Evolutionary conservation across 92 coral and sea anemone genomes (phyloP).

Genomic region (Ricordea florida): DNA sequence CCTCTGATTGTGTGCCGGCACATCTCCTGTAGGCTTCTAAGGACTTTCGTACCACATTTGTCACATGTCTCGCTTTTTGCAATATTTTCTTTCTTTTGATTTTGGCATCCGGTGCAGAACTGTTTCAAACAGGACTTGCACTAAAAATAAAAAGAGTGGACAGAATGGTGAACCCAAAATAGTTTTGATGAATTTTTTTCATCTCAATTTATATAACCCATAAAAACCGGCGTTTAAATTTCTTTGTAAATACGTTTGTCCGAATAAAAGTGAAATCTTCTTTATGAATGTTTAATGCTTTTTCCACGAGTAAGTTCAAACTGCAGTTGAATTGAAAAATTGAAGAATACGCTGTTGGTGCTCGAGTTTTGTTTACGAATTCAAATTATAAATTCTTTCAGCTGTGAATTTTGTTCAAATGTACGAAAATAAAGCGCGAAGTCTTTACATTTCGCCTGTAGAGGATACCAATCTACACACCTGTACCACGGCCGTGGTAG

Average conservation of each 20-base stretch:
- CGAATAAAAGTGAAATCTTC: no score
- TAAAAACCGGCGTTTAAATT: no score
- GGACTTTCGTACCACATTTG: constrained; percentile 65
- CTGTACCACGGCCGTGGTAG: constrained; percentile 57
- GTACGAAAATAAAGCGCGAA: neutral
- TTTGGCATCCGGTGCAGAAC: constrained; percentile 71
- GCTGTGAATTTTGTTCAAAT: neutral
- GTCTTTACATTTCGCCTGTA: neutral
- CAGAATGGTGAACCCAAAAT: no score
- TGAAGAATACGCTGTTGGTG: no score
- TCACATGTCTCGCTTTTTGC: constrained; percentile 55
- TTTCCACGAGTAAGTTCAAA: no score
- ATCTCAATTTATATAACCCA: no score
- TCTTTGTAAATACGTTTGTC: no score
- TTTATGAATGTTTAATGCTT: no score
- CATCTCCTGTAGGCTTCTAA: constrained; percentile 72
- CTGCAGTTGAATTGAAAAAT: no score
- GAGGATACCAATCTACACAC: constrained; percentile 4
- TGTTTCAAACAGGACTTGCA: constrained; percentile 68
- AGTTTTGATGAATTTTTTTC: no score
- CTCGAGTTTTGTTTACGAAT: no score
- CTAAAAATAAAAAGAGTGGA: constrained; percentile 9
- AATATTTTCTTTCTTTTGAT: constrained; percentile 41
- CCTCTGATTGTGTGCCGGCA: constrained; percentile 77
- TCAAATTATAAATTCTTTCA: no score